Percentiles rank a stretch among this genome's conserved stretches.
phyloP scores from a whole-genome alignment of 2,113 vertebrate species.

The Scortum barcoo region DNA sequence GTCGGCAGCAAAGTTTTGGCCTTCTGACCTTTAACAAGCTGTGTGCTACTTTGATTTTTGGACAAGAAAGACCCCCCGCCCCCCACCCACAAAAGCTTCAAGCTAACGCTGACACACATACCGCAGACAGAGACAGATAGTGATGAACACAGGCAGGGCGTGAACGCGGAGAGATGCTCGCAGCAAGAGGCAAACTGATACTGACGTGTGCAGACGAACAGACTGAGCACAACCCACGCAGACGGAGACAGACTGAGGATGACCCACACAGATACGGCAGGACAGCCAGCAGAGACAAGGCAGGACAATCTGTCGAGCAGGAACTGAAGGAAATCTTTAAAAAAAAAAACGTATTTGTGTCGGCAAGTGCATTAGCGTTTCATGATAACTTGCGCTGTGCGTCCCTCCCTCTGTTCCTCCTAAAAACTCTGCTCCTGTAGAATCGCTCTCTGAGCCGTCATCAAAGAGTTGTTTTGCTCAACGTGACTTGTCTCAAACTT shows the following conservation, averaged over 20 bases:
- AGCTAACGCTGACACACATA: conserved; percentile 26
- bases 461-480: neutral
- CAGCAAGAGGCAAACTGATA: conserved; percentile 38
- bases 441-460: neutral
- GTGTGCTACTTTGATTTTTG: conserved; percentile 28
- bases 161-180: conserved; percentile 26
- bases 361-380: neutral
- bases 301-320: conserved; percentile 25
- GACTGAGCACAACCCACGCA: conserved; percentile 41
- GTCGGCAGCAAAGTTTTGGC: conserved; percentile 6
- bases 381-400: neutral
- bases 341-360: neutral
- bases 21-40: conserved; percentile 23
- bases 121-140: conserved; percentile 22
- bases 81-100: neutral
- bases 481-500: neutral
- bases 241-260: conserved; percentile 38
- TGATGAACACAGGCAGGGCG: conserved; percentile 33
- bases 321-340: neutral
- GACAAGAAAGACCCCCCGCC: conserved; percentile 3
- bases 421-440: neutral
- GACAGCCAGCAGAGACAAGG: conserved; percentile 35
- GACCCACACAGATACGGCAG: conserved; percentile 43
- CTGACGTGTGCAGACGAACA: conserved; percentile 41
- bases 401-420: neutral